phyloP scores from a whole-genome alignment of 1,140 invertebrate genomes.

The Tetramorium parvispinum region DNA sequence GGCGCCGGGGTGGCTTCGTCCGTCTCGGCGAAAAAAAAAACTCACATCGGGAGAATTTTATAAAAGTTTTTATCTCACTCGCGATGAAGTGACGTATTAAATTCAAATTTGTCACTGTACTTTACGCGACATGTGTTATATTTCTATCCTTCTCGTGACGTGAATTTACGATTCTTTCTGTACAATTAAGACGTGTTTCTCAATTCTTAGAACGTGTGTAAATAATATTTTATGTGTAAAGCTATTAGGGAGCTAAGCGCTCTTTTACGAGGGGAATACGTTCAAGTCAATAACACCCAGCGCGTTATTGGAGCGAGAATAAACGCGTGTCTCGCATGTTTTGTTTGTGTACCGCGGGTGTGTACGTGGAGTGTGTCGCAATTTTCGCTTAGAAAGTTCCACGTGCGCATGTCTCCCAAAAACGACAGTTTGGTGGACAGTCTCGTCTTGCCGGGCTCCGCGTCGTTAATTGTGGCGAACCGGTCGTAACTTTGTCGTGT shows the following conservation, averaged over 20 bases:
- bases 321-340: neutral
- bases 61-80: constrained; percentile 3
- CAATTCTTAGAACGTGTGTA: neutral
- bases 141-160: neutral
- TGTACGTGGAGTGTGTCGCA: neutral
- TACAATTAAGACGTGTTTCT: neutral
- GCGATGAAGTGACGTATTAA: constrained; percentile 29
- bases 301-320: neutral
- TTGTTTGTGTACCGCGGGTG: neutral
- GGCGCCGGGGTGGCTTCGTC: constrained; percentile 65
- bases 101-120: neutral
- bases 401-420: neutral
- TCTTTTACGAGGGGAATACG: neutral
- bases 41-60: neutral
- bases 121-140: neutral
- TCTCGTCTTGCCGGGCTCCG: neutral
- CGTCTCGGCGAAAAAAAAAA: constrained; percentile 16
- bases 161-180: neutral
- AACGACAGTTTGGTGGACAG: constrained; percentile 27
- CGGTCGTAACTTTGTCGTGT: constrained; percentile 26
- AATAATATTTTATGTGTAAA: neutral
- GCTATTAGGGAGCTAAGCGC: neutral
- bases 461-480: constrained; percentile 30
- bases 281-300: neutral
- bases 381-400: constrained; percentile 19